Evolutionary conservation across 2,888 invertebrate species (phyloP).

Genomic region (Eupeodes luniger): DNA sequence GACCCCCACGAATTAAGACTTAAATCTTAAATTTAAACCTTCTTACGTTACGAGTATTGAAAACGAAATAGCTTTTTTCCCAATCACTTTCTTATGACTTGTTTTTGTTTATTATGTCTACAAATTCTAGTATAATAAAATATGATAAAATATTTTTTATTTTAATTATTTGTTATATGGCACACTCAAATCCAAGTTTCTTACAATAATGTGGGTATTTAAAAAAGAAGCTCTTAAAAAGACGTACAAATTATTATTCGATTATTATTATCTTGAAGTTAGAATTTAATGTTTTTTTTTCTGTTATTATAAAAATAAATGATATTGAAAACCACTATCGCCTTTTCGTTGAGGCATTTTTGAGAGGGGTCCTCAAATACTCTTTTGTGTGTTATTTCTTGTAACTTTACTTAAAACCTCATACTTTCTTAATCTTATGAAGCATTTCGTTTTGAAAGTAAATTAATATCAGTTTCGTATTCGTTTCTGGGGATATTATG

Average conservation of each 20-base stretch:
- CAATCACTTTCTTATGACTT: neutral
- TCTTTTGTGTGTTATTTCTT: constrained; percentile 5
- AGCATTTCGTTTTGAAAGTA: constrained; percentile 81
- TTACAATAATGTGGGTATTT: constrained; percentile 27
- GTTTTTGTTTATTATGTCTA: constrained; percentile 26
- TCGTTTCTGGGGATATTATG: constrained; percentile 85
- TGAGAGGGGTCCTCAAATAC: constrained; percentile 6
- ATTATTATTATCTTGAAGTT: constrained; percentile 40
- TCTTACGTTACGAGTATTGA: no score
- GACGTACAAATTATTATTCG: constrained; percentile 49
- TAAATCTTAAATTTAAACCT: no score
- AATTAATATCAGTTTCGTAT: constrained; percentile 82
- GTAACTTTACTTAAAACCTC: neutral
- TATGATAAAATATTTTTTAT: constrained; percentile 36
- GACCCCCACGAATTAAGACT: no score
- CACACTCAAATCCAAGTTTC: constrained; percentile 60
- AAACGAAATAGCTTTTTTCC: neutral
- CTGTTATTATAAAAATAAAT: constrained; percentile 10
- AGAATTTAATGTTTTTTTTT: neutral
- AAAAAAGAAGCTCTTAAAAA: constrained; percentile 46
- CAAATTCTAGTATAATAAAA: constrained; percentile 57
- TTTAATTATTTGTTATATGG: constrained; percentile 44
- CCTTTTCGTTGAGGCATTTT: neutral
- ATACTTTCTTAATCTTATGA: constrained; percentile 20
- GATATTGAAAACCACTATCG: neutral